Evolutionary conservation across 2,888 invertebrate genomes (phyloP), one percentile per base, ranked within the genome.

Genomic region (Anagyrus pseudococci): DNA sequence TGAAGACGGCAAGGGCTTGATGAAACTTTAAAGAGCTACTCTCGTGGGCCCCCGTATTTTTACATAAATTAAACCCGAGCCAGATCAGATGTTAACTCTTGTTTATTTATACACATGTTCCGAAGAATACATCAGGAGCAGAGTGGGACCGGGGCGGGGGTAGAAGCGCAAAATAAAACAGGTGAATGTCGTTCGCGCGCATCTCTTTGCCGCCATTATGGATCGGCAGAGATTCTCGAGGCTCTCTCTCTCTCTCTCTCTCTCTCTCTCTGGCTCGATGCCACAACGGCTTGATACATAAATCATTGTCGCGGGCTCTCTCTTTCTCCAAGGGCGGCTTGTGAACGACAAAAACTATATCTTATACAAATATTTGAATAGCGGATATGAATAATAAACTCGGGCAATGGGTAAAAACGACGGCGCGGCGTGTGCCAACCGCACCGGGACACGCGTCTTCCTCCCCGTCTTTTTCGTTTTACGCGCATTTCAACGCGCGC

Each of bases 41-140:
- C 29, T 48, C 57, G 53, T 60, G 47, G 44, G 46, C 53, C 37
- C 8, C 49, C 52, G 58, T 61, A 54, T 62, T 61, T 58, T 48
- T 54, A 59, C 66, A 66, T 66, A 66, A 58, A 62, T 66, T 62
- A 66, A 66, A 66, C 53, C 56, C 33, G 56, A 33, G 41, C 40
- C 41, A 56, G 66, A 66, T 66, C 66, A 48, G 62, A 66, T 66
- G 62, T 58, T 66, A 62, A 58, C 62, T 25, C 50, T 58, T 66
- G 58, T 66, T 66, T 66, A 59, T 66, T 66, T 66, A 62, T 62
- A 58, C 37, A 43, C n/a, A 29, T 37, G 47, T n/a, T n/a, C n/a
- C n/a, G n/a, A n/a, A n/a, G n/a, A n/a, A n/a, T n/a, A n/a, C n/a
- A n/a, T n/a, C n/a, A n/a, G n/a, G n/a, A n/a, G n/a, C n/a, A n/a